Conservation (phyloP, 2,113 vertebrate species). For the Alethe diademata region DNA sequence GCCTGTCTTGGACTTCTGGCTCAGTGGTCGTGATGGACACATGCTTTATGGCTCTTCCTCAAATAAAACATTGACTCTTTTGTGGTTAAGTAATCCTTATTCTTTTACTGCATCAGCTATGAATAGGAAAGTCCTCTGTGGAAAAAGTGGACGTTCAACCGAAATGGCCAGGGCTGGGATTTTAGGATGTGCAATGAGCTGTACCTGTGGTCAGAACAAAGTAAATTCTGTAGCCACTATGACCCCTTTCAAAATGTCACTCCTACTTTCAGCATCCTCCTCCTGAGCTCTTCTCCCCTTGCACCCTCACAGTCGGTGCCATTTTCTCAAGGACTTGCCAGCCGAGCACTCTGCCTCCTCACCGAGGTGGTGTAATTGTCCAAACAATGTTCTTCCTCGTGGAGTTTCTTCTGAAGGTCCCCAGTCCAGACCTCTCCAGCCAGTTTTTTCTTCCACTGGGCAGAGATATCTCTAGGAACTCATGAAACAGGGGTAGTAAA, state of each 20-base stretch:
- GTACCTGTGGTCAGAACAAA: neutral
- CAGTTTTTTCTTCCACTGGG: neutral
- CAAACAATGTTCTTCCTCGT: neutral
- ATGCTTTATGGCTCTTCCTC: neutral
- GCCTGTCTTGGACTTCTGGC: neutral
- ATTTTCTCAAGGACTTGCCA: neutral
- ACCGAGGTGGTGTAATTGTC: neutral
- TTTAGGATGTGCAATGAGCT: neutral
- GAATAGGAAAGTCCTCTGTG: neutral
- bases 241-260: neutral
- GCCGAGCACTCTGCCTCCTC: neutral
- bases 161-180: neutral
- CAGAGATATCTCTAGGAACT: neutral
- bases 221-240: neutral
- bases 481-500: neutral
- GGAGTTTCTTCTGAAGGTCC: neutral
- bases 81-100: neutral
- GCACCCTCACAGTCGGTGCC: neutral
- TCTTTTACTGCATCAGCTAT: neutral
- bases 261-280: neutral
- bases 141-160: neutral
- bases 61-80: neutral
- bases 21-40: neutral
- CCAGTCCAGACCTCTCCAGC: neutral
- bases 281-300: neutral